Conservation (phyloP, 1,140 invertebrate species). For the Sitodiplosis mosellana region DNA sequence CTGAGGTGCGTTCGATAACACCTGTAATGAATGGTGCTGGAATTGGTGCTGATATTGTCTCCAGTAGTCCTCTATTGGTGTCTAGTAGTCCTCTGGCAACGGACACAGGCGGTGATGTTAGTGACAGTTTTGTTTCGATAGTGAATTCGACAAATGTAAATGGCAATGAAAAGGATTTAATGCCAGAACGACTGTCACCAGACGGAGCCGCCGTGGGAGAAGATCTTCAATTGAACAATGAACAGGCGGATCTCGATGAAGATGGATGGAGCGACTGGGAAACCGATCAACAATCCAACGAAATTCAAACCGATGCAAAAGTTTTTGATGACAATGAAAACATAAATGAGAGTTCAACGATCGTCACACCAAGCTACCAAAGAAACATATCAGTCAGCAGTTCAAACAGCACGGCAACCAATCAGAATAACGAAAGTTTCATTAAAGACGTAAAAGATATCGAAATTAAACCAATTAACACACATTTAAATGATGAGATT, state of each 20-base stretch:
- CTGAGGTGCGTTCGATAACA: conserved; percentile 22
- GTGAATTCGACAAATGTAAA: conserved; percentile 4
- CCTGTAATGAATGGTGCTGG: conserved; percentile 18
- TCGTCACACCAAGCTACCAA: conserved; percentile 5
- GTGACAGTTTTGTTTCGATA: conserved; percentile 19
- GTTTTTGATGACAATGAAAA: conserved; percentile 1
- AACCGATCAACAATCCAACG: conserved; percentile 26
- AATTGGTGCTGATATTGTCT: conserved; percentile 14
- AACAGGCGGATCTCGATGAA: conserved; percentile 26
- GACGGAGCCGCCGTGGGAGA: conserved; percentile 46
- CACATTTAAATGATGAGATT: conserved; percentile 24
- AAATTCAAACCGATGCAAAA: conserved; percentile 2
- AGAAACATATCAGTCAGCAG: conserved; percentile 7
- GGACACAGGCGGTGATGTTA: conserved; percentile 9
- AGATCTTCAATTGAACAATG: conserved; percentile 34
- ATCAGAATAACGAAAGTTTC: conserved; percentile 29
- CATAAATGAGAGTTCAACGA: conserved; percentile 3
- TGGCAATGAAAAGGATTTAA: conserved; percentile 11
- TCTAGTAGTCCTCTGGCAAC: conserved; percentile 7
- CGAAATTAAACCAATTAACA: conserved; percentile 46
- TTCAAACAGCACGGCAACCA: conserved; percentile 8
- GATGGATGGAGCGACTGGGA: conserved; percentile 65
- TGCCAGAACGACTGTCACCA: conserved; percentile 55
- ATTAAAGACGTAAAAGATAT: conserved; percentile 46
- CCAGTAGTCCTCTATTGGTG: conserved; percentile 15